Percentiles rank a stretch among this genome's conserved stretches.
Conservation (phyloP, 1,140 invertebrate genomes). For the Gryon sp. region DNA sequence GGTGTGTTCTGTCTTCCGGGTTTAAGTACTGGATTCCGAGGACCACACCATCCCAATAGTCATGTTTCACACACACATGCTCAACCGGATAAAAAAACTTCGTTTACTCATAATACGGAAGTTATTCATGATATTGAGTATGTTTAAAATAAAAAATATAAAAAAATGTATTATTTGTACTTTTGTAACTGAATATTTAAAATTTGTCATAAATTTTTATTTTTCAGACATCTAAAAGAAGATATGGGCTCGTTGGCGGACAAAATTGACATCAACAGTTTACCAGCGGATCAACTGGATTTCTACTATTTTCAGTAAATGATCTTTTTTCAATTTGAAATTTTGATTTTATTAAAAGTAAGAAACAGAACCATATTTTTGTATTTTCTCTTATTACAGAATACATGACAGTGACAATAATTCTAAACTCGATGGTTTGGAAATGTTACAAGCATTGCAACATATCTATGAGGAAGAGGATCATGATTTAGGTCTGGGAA, state of each 20-base stretch:
- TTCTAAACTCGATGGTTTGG: constrained; percentile 88
- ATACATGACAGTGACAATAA: constrained; percentile 91
- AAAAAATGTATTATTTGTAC: no score
- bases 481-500: constrained; percentile 14
- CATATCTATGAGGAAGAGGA: constrained; percentile 81
- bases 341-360: no score
- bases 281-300: constrained; percentile 87
- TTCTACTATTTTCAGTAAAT: constrained; percentile 84
- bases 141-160: no score
- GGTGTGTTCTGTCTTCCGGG: constrained; percentile 42
- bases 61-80: constrained; percentile 81
- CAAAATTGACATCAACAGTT: constrained; percentile 81
- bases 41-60: constrained; percentile 87
- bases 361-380: neutral
- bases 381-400: constrained; percentile 77
- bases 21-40: constrained; percentile 75
- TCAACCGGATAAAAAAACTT: constrained; percentile 73
- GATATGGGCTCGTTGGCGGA: constrained; percentile 83
- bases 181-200: no score
- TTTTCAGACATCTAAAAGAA: constrained; percentile 85
- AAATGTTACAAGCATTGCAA: constrained; percentile 85
- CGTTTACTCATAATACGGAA: constrained; percentile 84
- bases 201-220: no score
- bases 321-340: constrained; percentile 57
- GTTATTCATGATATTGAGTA: constrained; percentile 86